Percentiles rank a stretch among this genome's conserved stretches.
phyloP scores from a whole-genome alignment of 2,888 invertebrate species.

The Agrotis ipsilon region DNA sequence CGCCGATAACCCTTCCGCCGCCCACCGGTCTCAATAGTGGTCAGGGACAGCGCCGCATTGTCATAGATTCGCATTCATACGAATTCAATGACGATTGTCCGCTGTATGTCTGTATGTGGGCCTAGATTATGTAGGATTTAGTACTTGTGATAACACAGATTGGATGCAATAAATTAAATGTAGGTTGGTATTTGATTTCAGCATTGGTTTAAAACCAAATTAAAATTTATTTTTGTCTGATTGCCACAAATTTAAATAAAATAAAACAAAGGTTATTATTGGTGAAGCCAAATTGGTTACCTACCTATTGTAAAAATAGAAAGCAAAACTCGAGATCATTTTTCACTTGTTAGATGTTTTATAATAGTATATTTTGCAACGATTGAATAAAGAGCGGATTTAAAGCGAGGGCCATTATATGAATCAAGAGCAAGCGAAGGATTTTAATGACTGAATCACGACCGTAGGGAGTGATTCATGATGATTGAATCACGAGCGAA shows the following conservation, averaged over 20 bases:
- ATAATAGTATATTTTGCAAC: no score
- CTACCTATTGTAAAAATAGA: neutral
- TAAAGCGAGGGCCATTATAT: no score
- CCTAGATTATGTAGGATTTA: constrained; percentile 13
- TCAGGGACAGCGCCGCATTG: constrained; percentile 56
- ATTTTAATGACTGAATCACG: no score
- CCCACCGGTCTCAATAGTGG: constrained; percentile 56
- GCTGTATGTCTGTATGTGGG: neutral
- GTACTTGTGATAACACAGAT: neutral
- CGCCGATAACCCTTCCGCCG: constrained; percentile 56
- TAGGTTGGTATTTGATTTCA: neutral
- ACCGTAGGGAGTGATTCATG: no score
- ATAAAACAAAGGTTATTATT: no score
- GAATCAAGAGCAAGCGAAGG: no score
- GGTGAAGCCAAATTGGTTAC: neutral
- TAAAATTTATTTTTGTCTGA: neutral
- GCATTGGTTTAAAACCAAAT: neutral
- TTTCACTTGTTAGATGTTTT: no score
- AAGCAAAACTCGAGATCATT: neutral
- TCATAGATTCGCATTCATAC: constrained; percentile 51
- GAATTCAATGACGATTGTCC: constrained; percentile 41
- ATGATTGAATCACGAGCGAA: no score
- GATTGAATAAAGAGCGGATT: no score
- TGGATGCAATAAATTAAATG: constrained; percentile 1
- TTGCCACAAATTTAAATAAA: neutral